Percentiles rank a stretch among this genome's conserved stretches.
phyloP scores from a whole-genome alignment of 1,140 invertebrate genomes.

The Microplitis demolitor region DNA sequence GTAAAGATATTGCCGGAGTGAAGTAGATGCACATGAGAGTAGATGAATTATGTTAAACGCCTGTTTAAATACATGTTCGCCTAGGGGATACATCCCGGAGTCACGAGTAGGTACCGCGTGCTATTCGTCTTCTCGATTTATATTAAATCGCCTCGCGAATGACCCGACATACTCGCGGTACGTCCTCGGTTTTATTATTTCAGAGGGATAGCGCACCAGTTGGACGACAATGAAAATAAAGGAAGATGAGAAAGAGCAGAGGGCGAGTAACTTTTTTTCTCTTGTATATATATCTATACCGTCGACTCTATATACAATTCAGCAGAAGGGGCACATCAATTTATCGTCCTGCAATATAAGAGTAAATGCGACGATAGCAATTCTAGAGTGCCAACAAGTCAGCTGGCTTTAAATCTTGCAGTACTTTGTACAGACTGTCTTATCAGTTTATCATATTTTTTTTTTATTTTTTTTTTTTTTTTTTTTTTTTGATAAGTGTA shows the following conservation, averaged over 20 bases:
- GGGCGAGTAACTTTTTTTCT: too few species aligned
- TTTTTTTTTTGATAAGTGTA: not conserved
- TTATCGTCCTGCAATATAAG: not conserved
- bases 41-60: conserved; percentile 60
- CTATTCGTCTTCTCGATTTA: conserved; percentile 59
- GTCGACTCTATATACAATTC: not conserved
- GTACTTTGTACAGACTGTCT: not conserved
- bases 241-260: not conserved
- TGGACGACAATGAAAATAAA: not conserved
- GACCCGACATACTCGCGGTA: conserved; percentile 37
- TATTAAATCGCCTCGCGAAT: conserved; percentile 50
- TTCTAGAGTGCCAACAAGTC: conserved; percentile 2
- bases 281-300: not conserved
- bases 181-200: not conserved
- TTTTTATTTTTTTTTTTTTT: too few species aligned
- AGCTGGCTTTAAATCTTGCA: not conserved
- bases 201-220: conserved; percentile 12
- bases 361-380: not conserved
- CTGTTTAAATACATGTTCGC: conserved; percentile 59
- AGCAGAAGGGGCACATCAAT: not conserved
- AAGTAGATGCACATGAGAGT: conserved; percentile 29
- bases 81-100: conserved; percentile 41
- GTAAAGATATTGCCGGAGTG: conserved; percentile 6
- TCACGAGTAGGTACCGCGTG: conserved; percentile 45
- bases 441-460: not conserved